Conservation (phyloP, 2,113 vertebrate species). For the Macroglossus sobrinus region DNA sequence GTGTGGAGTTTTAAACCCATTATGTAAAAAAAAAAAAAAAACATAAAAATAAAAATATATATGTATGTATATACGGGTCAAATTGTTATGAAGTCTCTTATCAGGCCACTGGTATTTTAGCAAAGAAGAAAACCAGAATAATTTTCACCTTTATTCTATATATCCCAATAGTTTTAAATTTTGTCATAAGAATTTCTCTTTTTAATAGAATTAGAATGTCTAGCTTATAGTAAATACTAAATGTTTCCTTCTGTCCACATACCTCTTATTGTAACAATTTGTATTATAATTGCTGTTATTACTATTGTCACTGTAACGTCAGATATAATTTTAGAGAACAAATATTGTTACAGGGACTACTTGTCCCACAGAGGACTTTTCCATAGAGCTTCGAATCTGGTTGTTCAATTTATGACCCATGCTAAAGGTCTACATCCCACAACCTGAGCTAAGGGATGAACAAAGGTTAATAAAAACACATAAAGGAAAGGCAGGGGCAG, state of each 20-base stretch:
- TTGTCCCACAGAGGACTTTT: background rate
- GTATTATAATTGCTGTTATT: background rate
- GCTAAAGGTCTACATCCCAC: background rate
- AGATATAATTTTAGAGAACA: slow-evolving; percentile 19
- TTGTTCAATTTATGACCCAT: background rate
- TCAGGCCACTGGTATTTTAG: background rate
- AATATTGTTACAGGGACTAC: background rate
- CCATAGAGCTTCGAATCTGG: background rate
- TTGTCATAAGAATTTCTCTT: background rate
- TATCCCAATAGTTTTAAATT: background rate
- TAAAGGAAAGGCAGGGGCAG: slow-evolving; percentile 13
- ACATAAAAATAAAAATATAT: background rate
- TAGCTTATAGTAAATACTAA: background rate
- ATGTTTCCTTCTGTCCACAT: background rate
- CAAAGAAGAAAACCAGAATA: background rate
- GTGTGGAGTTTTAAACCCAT: background rate
- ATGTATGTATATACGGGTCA: background rate
- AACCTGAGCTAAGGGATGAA: background rate
- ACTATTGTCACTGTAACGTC: background rate
- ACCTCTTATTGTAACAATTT: background rate
- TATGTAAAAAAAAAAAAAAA: background rate
- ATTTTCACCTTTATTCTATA: background rate
- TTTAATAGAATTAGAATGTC: background rate
- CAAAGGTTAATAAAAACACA: slow-evolving; percentile 56
- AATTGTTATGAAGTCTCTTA: background rate